These are phyloP conservation scores for Pyxicephalus adspersus DNA, from an alignment of 2,113 vertebrate genomes.

Conservation along the genomic window DNA sequence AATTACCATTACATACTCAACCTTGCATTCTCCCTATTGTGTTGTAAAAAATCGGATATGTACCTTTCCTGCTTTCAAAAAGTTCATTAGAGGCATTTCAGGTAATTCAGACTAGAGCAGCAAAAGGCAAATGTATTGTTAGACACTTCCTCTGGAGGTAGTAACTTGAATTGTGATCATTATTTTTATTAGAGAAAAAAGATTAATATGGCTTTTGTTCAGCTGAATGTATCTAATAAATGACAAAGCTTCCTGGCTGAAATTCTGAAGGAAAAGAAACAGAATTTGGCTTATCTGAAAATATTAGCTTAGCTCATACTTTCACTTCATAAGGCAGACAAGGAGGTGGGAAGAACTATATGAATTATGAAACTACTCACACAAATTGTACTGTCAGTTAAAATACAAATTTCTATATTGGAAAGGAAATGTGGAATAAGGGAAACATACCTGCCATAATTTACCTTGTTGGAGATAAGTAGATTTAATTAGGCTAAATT, in stretches of 20 bases:
- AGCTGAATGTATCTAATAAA: constrained; percentile 27
- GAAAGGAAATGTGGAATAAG: neutral
- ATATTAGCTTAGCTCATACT: constrained; percentile 5
- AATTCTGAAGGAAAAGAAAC: constrained; percentile 15
- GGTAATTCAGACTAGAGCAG: neutral
- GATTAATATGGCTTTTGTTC: constrained; percentile 25
- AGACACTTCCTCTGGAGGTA: neutral
- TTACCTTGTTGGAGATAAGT: neutral
- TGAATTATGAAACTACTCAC: neutral
- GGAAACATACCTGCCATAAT: too few species aligned
- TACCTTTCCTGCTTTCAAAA: neutral
- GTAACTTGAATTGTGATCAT: constrained; percentile 27
- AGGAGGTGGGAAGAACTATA: neutral
- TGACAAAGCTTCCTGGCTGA: neutral
- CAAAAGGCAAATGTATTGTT: neutral
- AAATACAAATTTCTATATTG: neutral
- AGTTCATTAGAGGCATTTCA: constrained; percentile 10
- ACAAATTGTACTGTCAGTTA: neutral
- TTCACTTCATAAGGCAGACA: constrained; percentile 2
- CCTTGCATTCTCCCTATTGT: neutral
- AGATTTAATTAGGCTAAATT: too few species aligned
- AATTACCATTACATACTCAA: neutral
- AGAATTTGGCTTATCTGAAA: neutral
- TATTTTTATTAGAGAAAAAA: constrained; percentile 42
- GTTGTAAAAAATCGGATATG: neutral